A percentile compares a stretch with the other conserved stretches of the same genome.
Evolutionary conservation across 2,797 vertebrate genomes (phyloP).

Genomic region (Ispidina picta): DNA sequence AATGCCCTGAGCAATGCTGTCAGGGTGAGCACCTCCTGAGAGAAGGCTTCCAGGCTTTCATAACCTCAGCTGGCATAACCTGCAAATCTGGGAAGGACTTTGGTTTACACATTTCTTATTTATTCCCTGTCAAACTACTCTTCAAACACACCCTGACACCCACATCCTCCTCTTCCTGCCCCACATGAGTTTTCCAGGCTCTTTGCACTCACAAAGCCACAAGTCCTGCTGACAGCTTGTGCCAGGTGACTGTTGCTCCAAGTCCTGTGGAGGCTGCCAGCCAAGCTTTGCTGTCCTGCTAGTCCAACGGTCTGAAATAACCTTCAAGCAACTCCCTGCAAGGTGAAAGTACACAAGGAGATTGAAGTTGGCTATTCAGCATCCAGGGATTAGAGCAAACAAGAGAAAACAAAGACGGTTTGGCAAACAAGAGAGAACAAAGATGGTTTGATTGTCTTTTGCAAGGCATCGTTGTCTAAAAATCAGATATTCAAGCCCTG

Average conservation of each 20-base stretch:
- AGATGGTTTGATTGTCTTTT: background rate
- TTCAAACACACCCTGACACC: background rate
- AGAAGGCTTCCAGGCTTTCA: background rate
- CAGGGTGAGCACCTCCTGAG: background rate
- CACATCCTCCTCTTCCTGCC: background rate
- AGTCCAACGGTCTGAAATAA: background rate
- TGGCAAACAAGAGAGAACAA: background rate
- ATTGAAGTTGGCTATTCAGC: background rate
- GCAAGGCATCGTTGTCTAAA: background rate
- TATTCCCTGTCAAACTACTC: background rate
- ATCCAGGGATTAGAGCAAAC: background rate
- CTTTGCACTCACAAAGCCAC: background rate
- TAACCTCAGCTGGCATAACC: background rate
- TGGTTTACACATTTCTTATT: background rate
- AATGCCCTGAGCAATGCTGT: background rate
- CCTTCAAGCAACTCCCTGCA: background rate
- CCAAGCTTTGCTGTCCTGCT: background rate
- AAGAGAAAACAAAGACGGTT: background rate
- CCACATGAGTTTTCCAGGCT: rapidly evolving
- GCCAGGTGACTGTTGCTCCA: background rate
- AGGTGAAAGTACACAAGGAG: background rate
- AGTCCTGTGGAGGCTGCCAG: background rate
- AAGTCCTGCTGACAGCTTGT: background rate
- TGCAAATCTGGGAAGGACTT: background rate
- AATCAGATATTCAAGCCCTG: background rate